Conservation (phyloP, 2,888 invertebrate genomes). For the Kryphioiulus occultus region DNA sequence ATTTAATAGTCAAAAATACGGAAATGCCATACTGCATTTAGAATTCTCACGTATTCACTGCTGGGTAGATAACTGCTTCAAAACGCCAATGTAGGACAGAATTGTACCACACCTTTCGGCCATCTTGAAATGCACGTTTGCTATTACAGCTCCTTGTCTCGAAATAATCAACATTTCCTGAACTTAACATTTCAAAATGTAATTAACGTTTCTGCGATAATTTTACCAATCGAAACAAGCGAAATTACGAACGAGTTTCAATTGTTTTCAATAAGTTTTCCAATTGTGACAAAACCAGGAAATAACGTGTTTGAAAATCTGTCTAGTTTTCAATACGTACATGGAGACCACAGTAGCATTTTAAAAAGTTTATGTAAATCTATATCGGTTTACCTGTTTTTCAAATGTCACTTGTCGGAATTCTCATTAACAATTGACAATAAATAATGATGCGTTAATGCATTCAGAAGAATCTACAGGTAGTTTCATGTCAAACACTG, state of each 20-base stretch:
- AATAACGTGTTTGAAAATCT: too few relatives aligned
- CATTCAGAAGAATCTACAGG: too few relatives aligned
- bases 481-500: too few relatives aligned
- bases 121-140: slow-evolving; percentile 8
- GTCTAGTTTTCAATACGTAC: too few relatives aligned
- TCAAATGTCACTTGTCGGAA: too few relatives aligned
- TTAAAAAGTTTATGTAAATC: too few relatives aligned
- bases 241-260: background rate
- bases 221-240: background rate
- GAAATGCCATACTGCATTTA: background rate
- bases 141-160: background rate
- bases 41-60: slow-evolving; percentile 1
- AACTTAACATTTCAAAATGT: background rate
- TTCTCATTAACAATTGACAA: too few relatives aligned
- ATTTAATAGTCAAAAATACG: background rate
- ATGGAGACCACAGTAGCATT: too few relatives aligned
- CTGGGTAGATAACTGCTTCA: background rate
- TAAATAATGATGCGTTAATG: too few relatives aligned
- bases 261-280: too few relatives aligned
- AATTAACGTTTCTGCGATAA: slow-evolving; percentile 6
- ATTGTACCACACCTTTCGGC: background rate
- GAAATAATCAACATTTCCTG: background rate
- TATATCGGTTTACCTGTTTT: too few relatives aligned
- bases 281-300: too few relatives aligned
- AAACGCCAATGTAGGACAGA: background rate